Conservation (phyloP, 2,888 invertebrate species). For the Scaptomyza flava region DNA sequence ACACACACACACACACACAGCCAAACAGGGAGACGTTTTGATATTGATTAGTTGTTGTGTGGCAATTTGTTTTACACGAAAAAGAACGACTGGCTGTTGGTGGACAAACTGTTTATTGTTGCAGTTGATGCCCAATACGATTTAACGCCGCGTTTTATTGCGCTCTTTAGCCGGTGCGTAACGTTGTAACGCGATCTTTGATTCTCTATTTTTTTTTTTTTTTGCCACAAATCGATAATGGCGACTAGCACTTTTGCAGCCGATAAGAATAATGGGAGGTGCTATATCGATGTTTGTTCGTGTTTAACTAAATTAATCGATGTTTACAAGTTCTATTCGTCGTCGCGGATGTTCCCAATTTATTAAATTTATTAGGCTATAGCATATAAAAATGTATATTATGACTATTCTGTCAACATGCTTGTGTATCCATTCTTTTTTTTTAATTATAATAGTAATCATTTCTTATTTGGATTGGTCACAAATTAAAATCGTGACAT, state of each 20-base stretch:
- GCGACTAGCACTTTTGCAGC: conserved; percentile 56
- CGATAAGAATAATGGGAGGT: conserved; percentile 45
- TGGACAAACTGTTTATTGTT: conserved; percentile 22
- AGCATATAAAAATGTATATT: background rate
- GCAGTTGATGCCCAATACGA: conserved; percentile 31
- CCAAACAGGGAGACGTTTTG: conserved; percentile 41
- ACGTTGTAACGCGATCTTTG: conserved; percentile 65
- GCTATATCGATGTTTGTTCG: conserved; percentile 22
- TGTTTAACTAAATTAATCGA: conserved; percentile 15
- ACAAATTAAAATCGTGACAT: background rate
- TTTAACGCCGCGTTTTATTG: conserved; percentile 58
- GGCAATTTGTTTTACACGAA: conserved; percentile 39
- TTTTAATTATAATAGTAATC: background rate
- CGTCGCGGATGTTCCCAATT: conserved; percentile 1
- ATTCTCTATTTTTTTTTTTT: conserved; percentile 56
- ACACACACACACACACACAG: conserved; percentile 32
- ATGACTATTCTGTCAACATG: background rate
- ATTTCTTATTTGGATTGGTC: background rate
- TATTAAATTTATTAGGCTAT: background rate
- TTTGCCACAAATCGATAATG: conserved; percentile 72
- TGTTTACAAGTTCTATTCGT: background rate
- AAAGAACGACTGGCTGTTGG: conserved; percentile 29
- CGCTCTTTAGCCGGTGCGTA: conserved; percentile 71
- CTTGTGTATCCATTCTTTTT: too few species aligned
- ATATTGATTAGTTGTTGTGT: conserved; percentile 63